These are phyloP conservation scores for Pyrocoelia pectoralis DNA, from an alignment of 2,888 invertebrate genomes.

Conservation along the genomic window DNA sequence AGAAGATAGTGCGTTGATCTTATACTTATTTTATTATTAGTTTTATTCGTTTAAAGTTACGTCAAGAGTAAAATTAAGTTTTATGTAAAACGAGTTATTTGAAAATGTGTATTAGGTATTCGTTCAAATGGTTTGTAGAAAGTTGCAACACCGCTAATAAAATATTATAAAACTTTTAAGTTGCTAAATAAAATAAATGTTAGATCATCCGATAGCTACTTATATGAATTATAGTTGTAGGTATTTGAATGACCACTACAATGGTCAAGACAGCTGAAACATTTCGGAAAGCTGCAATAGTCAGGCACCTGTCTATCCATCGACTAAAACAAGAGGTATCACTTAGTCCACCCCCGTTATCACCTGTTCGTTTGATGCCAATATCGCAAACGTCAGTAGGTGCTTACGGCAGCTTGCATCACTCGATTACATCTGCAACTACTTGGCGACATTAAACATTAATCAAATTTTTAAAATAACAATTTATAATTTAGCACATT, in stretches of 20 bases:
- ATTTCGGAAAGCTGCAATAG: conserved; percentile 27
- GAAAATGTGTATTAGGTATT: no score
- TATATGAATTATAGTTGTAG: conserved; percentile 16
- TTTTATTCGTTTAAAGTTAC: no score
- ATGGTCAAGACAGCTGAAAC: conserved; percentile 29
- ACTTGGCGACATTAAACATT: conserved; percentile 25
- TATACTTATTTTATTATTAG: no score
- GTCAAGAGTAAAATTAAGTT: no score
- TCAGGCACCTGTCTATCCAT: conserved; percentile 40
- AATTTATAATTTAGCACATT: conserved; percentile 33
- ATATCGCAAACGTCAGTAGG: conserved; percentile 41
- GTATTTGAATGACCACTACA: conserved; percentile 24
- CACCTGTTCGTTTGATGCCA: conserved; percentile 39
- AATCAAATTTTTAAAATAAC: conserved; percentile 29
- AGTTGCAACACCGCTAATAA: no score
- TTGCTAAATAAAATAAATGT: no score
- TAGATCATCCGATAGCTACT: not conserved
- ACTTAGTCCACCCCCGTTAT: conserved; percentile 50
- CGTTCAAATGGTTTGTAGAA: no score
- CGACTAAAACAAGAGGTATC: conserved; percentile 49
- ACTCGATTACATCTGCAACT: conserved; percentile 26
- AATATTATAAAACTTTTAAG: no score
- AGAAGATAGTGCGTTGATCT: no score
- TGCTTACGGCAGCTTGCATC: conserved; percentile 27
- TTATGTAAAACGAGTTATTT: no score